phyloP scores from a whole-genome alignment of 2,797 vertebrate genomes.

The Oryzias dopingdopingensis region DNA sequence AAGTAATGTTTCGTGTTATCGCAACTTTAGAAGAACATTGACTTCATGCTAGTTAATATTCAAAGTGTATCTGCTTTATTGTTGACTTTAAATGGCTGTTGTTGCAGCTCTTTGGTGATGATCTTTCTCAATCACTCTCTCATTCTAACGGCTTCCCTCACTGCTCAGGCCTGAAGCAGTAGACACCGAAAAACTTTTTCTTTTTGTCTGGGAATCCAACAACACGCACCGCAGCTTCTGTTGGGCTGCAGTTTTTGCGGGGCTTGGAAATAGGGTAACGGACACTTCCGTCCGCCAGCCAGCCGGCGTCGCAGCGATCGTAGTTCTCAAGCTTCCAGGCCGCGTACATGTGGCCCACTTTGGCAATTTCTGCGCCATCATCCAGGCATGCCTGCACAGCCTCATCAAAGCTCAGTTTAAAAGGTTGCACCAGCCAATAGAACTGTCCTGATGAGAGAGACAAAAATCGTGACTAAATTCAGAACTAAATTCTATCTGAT shows the following conservation, averaged over 20 bases:
- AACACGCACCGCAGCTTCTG: slow-evolving; percentile 88
- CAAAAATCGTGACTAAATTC: slow-evolving; percentile 7
- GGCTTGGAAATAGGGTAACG: slow-evolving; percentile 94
- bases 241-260: slow-evolving; percentile 92
- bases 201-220: slow-evolving; percentile 90
- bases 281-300: slow-evolving; percentile 94
- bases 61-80: slow-evolving; percentile 48
- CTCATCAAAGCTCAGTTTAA: slow-evolving; percentile 86
- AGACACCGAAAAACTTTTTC: slow-evolving; percentile 91
- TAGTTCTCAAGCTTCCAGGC: slow-evolving; percentile 93
- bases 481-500: neutral
- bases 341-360: slow-evolving; percentile 90
- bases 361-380: slow-evolving; percentile 87
- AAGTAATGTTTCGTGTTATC: slow-evolving; percentile 73
- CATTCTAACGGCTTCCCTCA: slow-evolving; percentile 55
- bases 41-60: slow-evolving; percentile 77
- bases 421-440: slow-evolving; percentile 89
- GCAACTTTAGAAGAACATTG: slow-evolving; percentile 87
- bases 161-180: slow-evolving; percentile 85
- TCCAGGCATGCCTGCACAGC: slow-evolving; percentile 86
- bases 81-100: slow-evolving; percentile 50
- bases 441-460: slow-evolving; percentile 78
- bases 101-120: slow-evolving; percentile 73
- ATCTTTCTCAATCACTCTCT: slow-evolving; percentile 30
- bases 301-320: slow-evolving; percentile 93